Evolutionary conservation across 2,888 invertebrate species (phyloP).

Genomic region (Melipona bicolor): DNA sequence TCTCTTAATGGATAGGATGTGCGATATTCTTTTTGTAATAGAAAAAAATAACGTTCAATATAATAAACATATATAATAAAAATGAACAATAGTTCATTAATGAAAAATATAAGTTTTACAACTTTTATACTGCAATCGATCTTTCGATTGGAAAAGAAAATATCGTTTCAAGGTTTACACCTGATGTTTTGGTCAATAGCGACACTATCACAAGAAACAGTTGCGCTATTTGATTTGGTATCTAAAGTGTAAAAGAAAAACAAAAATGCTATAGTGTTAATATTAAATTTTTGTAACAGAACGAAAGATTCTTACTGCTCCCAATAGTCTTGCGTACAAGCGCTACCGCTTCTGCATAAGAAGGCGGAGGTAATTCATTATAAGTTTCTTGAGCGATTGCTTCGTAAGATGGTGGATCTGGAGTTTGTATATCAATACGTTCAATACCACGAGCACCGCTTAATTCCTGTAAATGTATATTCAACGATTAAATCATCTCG

Average conservation of each 20-base stretch:
- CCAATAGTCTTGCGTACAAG: constrained; percentile 75
- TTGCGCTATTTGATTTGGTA: constrained; percentile 63
- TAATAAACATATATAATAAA: not conserved
- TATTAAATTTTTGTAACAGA: not conserved
- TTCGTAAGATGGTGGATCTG: constrained; percentile 87
- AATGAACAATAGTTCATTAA: constrained; percentile 21
- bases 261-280: not conserved
- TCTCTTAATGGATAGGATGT: constrained; percentile 9
- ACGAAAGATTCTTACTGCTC: constrained; percentile 68
- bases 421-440: constrained; percentile 84
- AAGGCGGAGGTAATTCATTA: constrained; percentile 87
- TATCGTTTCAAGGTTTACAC: constrained; percentile 52
- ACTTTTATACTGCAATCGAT: constrained; percentile 17
- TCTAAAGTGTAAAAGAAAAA: constrained; percentile 51
- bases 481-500: not conserved
- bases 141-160: constrained; percentile 17
- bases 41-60: not conserved
- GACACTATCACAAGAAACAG: constrained; percentile 51
- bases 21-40: not conserved
- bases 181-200: constrained; percentile 16
- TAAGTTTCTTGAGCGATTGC: constrained; percentile 85
- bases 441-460: constrained; percentile 86
- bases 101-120: not conserved
- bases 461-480: constrained; percentile 84
- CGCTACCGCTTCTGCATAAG: constrained; percentile 87